phyloP scores from a whole-genome alignment of 2,797 vertebrate genomes.

The Paedocypris micromegethes region DNA sequence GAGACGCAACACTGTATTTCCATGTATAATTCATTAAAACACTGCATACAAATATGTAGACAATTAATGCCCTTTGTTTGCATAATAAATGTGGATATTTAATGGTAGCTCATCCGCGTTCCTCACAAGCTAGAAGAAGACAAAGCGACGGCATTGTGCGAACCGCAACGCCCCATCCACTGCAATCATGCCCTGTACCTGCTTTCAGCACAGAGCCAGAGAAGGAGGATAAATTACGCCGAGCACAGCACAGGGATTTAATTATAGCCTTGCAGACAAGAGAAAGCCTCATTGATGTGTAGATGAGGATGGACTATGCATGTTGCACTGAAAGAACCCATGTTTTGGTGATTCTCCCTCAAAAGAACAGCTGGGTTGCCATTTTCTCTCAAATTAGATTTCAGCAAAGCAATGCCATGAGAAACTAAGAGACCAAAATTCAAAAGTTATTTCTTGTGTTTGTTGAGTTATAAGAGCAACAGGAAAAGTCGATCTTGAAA shows the following conservation, averaged over 20 bases:
- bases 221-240: slow-evolving; percentile 58
- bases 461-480: slow-evolving; percentile 47
- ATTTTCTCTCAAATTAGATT: slow-evolving; percentile 81
- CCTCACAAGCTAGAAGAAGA: slow-evolving; percentile 47
- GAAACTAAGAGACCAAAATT: slow-evolving; percentile 50
- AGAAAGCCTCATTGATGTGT: slow-evolving; percentile 72
- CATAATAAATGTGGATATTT: slow-evolving; percentile 68
- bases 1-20: slow-evolving; percentile 51
- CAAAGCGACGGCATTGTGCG: slow-evolving; percentile 49
- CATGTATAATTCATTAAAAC: slow-evolving; percentile 71
- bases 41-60: slow-evolving; percentile 75
- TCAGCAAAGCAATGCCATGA: slow-evolving; percentile 65
- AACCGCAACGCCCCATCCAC: slow-evolving; percentile 43
- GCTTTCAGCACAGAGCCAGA: slow-evolving; percentile 52
- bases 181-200: slow-evolving; percentile 55
- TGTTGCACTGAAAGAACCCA: slow-evolving; percentile 71
- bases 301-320: slow-evolving; percentile 74
- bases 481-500: slow-evolving; percentile 52
- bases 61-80: slow-evolving; percentile 79
- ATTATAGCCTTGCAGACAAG: slow-evolving; percentile 58
- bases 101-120: slow-evolving; percentile 50
- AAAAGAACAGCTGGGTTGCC: slow-evolving; percentile 80
- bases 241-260: slow-evolving; percentile 56
- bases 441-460: slow-evolving; percentile 51
- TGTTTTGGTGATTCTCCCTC: slow-evolving; percentile 77